Percentiles rank a stretch among this genome's conserved stretches.
Evolutionary conservation across 2,797 vertebrate species (phyloP).

Genomic region (Gallinago solitaria): DNA sequence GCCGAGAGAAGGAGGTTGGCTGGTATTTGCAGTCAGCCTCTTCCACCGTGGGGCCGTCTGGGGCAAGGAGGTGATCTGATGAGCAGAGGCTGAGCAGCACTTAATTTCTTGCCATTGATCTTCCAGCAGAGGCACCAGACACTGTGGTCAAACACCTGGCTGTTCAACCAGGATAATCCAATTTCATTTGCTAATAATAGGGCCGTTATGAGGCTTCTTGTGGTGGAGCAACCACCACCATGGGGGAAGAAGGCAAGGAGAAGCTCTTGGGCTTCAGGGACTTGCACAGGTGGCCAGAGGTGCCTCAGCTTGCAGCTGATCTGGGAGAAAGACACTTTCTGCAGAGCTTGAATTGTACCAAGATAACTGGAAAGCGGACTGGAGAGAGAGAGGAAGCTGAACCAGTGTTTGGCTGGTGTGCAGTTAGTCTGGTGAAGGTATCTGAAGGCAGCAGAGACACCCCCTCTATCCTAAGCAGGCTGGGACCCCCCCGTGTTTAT

Average conservation of each 20-base stretch:
- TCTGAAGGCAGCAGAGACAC: background rate
- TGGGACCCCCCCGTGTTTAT: background rate
- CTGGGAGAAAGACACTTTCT: background rate
- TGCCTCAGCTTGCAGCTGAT: background rate
- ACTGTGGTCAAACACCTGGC: background rate
- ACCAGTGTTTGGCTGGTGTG: background rate
- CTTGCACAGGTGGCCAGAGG: fast-evolving
- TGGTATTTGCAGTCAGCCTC: background rate
- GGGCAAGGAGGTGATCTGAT: background rate
- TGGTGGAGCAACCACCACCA: background rate
- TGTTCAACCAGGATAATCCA: background rate
- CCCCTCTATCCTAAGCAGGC: background rate
- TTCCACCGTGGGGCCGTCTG: background rate
- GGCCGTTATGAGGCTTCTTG: fast-evolving
- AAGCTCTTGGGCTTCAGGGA: background rate
- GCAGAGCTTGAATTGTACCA: background rate
- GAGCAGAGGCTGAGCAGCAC: background rate
- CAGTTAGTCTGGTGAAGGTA: background rate
- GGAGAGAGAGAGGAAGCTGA: background rate
- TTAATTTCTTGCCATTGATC: background rate
- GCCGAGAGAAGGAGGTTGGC: background rate
- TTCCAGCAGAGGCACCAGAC: background rate
- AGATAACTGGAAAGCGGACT: background rate
- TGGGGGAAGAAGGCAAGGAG: fast-evolving
- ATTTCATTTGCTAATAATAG: background rate